Evolutionary conservation across 2,888 invertebrate genomes (phyloP).

Genomic region (Nebria salina): DNA sequence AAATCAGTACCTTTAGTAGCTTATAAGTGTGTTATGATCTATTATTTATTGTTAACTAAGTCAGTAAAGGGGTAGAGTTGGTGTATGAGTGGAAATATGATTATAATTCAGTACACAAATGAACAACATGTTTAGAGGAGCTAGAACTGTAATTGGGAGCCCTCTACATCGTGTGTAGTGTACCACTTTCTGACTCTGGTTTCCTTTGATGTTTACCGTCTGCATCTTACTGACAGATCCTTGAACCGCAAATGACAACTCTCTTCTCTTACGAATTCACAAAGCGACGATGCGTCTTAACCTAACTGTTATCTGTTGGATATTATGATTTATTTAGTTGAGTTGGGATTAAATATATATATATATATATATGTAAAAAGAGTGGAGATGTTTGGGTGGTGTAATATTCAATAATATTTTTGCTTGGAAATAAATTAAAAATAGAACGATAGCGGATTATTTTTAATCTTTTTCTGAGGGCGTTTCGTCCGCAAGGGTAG

Average conservation of each 20-base stretch:
- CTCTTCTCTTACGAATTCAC: neutral
- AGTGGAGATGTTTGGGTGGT: neutral
- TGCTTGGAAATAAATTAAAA: neutral
- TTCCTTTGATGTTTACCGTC: neutral
- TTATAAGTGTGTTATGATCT: too few relatives aligned
- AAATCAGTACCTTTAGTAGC: too few relatives aligned
- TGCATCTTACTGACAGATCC: conserved; percentile 1
- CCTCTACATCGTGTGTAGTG: neutral
- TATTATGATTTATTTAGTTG: too few relatives aligned
- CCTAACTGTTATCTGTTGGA: too few relatives aligned
- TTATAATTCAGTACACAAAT: conserved; percentile 1
- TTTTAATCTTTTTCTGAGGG: neutral
- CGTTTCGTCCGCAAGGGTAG: neutral
- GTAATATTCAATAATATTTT: neutral
- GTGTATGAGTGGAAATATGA: neutral
- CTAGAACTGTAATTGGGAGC: neutral
- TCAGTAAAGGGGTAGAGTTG: neutral
- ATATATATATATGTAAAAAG: too few relatives aligned
- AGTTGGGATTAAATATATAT: too few relatives aligned
- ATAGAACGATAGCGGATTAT: neutral
- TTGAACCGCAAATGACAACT: neutral
- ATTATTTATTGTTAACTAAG: neutral
- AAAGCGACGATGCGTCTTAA: neutral
- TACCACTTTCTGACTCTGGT: neutral
- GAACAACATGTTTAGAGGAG: neutral